Percentiles rank a stretch among this genome's conserved stretches.
These are phyloP conservation scores for Cerastis leucographa DNA, from an alignment of 2,888 invertebrate species.

Conservation along the genomic window DNA sequence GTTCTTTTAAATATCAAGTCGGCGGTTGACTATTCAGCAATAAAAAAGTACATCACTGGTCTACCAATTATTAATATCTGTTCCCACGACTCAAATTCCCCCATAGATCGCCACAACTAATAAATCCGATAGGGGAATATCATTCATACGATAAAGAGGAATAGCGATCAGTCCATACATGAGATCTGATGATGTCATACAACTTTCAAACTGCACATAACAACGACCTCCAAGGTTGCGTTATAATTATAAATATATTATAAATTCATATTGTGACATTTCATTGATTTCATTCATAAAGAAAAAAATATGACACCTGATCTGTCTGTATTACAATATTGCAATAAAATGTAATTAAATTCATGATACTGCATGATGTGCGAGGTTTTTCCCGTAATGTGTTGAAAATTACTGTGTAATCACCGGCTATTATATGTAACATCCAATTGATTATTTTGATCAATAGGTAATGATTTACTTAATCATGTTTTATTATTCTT, in stretches of 20 bases:
- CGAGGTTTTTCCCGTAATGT: slow-evolving; percentile 38
- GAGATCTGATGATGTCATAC: slow-evolving; percentile 9
- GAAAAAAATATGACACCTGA: slow-evolving; percentile 29
- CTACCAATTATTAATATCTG: not conserved
- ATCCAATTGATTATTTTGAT: slow-evolving; percentile 38
- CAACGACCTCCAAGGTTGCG: slow-evolving; percentile 23
- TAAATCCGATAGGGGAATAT: not conserved
- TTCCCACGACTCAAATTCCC: slow-evolving; percentile 4
- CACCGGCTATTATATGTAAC: slow-evolving; percentile 24
- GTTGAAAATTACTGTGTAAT: slow-evolving; percentile 31
- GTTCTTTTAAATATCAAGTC: not conserved
- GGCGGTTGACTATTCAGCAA: not conserved
- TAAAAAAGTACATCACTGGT: not conserved
- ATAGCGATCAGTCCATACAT: not conserved
- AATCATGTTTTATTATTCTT: slow-evolving; percentile 10
- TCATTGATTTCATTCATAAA: slow-evolving; percentile 44
- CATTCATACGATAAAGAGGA: not conserved
- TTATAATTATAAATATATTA: slow-evolving; percentile 31
- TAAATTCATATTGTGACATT: slow-evolving; percentile 49
- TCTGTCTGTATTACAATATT: slow-evolving; percentile 27
- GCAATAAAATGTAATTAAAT: slow-evolving; percentile 29
- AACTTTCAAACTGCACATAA: slow-evolving; percentile 41
- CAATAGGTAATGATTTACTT: slow-evolving; percentile 15
- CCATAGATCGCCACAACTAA: not conserved
- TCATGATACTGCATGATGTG: slow-evolving; percentile 9